Percentiles rank a stretch among this genome's conserved stretches.
phyloP scores from a whole-genome alignment of 2,888 invertebrate genomes.

The Drosophila colorata region DNA sequence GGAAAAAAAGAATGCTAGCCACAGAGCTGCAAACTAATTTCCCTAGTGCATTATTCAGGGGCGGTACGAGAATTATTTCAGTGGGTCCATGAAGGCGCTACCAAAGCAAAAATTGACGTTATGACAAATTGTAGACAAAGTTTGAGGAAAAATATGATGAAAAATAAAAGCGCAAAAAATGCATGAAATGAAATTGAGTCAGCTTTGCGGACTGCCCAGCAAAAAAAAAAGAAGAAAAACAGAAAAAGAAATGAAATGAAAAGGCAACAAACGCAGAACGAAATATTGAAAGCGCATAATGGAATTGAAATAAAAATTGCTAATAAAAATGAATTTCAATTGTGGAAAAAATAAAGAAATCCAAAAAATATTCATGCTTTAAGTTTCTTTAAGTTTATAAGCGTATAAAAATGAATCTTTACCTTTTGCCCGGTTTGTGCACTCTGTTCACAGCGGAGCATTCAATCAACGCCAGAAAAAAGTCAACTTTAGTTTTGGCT shows the following conservation, averaged over 20 bases:
- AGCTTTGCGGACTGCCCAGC: conserved; percentile 26
- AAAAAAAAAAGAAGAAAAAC: conserved; percentile 9
- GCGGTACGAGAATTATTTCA: conserved; percentile 21
- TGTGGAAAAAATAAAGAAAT: background rate
- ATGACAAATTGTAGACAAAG: conserved; percentile 53
- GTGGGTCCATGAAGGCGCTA: conserved; percentile 9
- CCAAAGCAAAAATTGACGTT: conserved; percentile 51
- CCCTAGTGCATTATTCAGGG: conserved; percentile 63
- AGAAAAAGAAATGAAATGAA: conserved; percentile 19
- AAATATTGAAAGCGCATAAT: conserved; percentile 26
- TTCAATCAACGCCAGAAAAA: conserved; percentile 60
- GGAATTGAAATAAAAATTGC: conserved; percentile 12
- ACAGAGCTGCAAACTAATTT: conserved; percentile 59
- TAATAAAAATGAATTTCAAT: conserved; percentile 20
- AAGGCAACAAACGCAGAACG: conserved; percentile 11
- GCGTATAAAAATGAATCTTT: conserved; percentile 8
- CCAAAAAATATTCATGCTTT: background rate
- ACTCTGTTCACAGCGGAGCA: conserved; percentile 18
- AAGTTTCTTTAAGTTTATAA: background rate
- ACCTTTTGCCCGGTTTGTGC: background rate
- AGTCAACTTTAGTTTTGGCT: conserved; percentile 60
- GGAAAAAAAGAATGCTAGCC: background rate
- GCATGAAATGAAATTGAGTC: conserved; percentile 17
- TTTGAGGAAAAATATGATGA: conserved; percentile 32
- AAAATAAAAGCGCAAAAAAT: conserved; percentile 41